These are phyloP conservation scores for Melinopterus prodromus DNA, from an alignment of 2,888 invertebrate species.

Conservation along the genomic window DNA sequence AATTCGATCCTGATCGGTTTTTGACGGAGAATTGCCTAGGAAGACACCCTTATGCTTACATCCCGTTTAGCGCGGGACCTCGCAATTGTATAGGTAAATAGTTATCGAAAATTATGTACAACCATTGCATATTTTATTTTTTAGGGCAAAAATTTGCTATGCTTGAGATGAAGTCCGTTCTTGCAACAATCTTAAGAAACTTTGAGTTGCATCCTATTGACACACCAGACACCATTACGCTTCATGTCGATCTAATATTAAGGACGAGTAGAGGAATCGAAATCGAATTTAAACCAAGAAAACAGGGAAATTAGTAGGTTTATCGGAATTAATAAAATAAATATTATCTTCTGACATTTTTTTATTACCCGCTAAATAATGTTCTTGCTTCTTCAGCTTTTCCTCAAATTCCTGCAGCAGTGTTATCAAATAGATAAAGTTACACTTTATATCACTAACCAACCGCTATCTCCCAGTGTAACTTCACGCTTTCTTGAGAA, in stretches of 20 bases:
- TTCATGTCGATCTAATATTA: slow-evolving; percentile 16
- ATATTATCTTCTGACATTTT: no score
- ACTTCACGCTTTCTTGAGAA: no score
- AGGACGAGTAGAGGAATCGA: background rate
- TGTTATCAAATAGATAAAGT: no score
- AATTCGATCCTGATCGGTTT: slow-evolving; percentile 77
- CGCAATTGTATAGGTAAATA: slow-evolving; percentile 72
- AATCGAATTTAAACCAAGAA: background rate
- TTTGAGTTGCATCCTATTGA: slow-evolving; percentile 14
- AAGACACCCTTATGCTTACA: slow-evolving; percentile 70
- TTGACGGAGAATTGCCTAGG: slow-evolving; percentile 64
- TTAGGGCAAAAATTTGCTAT: slow-evolving; percentile 22
- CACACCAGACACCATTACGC: slow-evolving; percentile 7
- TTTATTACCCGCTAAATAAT: no score
- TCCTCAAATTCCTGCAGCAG: no score
- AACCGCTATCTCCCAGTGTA: no score
- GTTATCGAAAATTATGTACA: background rate
- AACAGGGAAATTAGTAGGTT: background rate
- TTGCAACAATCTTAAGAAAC: slow-evolving; percentile 19
- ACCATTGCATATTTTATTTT: background rate
- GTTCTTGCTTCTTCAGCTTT: no score
- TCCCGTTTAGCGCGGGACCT: slow-evolving; percentile 75
- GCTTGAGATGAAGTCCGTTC: slow-evolving; percentile 12
- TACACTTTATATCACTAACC: no score
- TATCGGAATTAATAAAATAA: background rate